A percentile compares a stretch with the other conserved stretches of the same genome.
Conservation (phyloP, 2,888 invertebrate genomes). For the Stegana nigrithorax region DNA sequence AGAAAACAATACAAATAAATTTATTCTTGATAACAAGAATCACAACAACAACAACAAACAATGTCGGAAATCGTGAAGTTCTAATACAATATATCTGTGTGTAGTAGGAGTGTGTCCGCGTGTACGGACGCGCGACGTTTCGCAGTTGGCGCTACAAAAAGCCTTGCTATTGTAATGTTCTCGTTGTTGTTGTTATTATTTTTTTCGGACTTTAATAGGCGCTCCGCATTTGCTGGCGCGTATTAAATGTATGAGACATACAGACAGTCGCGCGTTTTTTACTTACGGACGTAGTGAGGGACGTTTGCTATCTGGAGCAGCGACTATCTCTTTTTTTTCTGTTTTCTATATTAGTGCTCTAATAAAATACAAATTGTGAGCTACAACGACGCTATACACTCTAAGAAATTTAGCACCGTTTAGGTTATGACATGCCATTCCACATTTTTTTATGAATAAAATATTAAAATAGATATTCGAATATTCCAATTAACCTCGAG, state of each 20-base stretch:
- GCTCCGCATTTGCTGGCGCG: slow-evolving; percentile 10
- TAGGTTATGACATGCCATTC: no score
- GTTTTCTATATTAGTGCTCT: neutral
- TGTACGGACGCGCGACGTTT: no score
- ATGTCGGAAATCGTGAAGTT: no score
- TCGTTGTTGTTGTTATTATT: no score
- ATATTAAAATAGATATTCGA: neutral
- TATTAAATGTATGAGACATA: slow-evolving; percentile 15
- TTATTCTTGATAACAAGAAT: no score
- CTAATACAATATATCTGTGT: no score
- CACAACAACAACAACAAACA: no score
- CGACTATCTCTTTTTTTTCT: slow-evolving; percentile 1
- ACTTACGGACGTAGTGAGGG: slow-evolving; percentile 11
- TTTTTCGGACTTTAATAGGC: slow-evolving; percentile 21
- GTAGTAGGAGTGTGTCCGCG: no score
- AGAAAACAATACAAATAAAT: no score
- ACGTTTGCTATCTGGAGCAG: slow-evolving; percentile 16
- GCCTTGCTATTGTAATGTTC: no score
- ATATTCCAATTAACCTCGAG: neutral
- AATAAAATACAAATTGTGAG: slow-evolving; percentile 8
- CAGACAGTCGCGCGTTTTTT: slow-evolving; percentile 1
- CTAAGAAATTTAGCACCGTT: neutral
- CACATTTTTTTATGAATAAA: neutral
- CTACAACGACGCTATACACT: slow-evolving; percentile 1
- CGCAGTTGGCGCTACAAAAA: no score